Base-by-base conservation (phyloP, 2,888 invertebrate genomes). In the Drosophila putrida region DNA sequence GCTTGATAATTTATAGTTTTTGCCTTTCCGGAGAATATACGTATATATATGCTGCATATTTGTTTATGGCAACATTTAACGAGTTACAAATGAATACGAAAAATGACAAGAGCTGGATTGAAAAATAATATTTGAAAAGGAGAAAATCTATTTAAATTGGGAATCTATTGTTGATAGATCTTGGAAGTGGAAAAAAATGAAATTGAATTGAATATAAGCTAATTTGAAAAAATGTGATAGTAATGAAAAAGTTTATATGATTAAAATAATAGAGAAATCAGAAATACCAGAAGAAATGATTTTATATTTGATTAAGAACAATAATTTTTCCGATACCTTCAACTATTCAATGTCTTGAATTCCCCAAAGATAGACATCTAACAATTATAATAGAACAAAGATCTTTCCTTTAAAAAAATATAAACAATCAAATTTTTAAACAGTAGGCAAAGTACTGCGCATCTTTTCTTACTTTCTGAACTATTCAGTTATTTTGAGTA, bases 1-100 rank as follows among this genome's bases (percentile, higher is more conserved):
- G 69, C 53, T 70, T 60, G 71, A 87, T 82, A 82, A 82, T 82
- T 82, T 82, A 82, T 82, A 81, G 89, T 44, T 84, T 83, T 76
- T 15, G 39, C 44, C 57, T 49, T 75, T 75, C 75, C 75, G 70
- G 46, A 25, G 13, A 15, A 78, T 78, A 46, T 36, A 25, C 44
- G 43, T 31, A 78, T 78, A 46, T 36, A 25, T 49, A 47, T 31
- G 15, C 15, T 64, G 36, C 39, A 59, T 41, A 73, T 78, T 73
- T 66, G 44, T 58, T 35, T 36, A 35, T 57, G 61, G 35, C 50
- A 58, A 59, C 53, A 54, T 75, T 79, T 75, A 43, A 75, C 70
- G 59, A 50, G 27, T 38, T 55, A 54, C 51, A 75, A 76, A 79
- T 70, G 57, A 43, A 60, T 75, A 36, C 15, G 36, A 44, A 51